phyloP scores from a whole-genome alignment of 2,888 invertebrate species.

The Thumatha senex region DNA sequence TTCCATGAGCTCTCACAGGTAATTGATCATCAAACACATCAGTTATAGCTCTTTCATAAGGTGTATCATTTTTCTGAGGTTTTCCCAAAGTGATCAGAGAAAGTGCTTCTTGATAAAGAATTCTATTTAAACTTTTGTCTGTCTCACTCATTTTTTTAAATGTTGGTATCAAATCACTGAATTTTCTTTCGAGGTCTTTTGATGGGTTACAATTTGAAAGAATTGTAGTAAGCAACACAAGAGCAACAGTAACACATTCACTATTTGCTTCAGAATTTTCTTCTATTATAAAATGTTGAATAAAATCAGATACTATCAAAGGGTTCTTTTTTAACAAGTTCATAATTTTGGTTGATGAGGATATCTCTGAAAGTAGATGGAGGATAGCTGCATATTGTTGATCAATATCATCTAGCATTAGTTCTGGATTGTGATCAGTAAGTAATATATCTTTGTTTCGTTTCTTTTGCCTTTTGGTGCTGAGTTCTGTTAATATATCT shows the following conservation, averaged over 20 bases:
- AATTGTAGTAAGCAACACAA: conserved; percentile 69
- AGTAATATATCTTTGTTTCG: conserved; percentile 55
- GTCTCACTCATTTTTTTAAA: conserved; percentile 50
- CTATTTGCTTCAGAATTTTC: conserved; percentile 45
- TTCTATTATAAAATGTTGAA: conserved; percentile 68
- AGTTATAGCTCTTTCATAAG: conserved; percentile 85
- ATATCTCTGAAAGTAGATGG: conserved; percentile 77
- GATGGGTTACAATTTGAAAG: conserved; percentile 53
- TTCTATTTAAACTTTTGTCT: conserved; percentile 48
- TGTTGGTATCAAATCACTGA: conserved; percentile 53
- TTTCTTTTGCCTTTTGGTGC: conserved; percentile 42
- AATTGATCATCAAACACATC: conserved; percentile 88
- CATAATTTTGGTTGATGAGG: conserved; percentile 69
- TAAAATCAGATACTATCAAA: conserved; percentile 68
- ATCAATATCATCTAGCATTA: conserved; percentile 51
- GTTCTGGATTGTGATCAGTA: conserved; percentile 61
- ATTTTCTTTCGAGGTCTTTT: conserved; percentile 42
- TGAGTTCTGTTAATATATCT: conserved; percentile 54
- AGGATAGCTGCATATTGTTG: conserved; percentile 72
- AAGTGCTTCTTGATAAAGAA: conserved; percentile 65
- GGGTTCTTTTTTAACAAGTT: conserved; percentile 70
- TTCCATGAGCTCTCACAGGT: conserved; percentile 92
- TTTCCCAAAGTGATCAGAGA: conserved; percentile 50
- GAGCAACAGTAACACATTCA: conserved; percentile 70
- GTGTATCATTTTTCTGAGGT: conserved; percentile 47